Evolutionary conservation across 2,797 vertebrate genomes (phyloP).

Genomic region (Sparus aurata): DNA sequence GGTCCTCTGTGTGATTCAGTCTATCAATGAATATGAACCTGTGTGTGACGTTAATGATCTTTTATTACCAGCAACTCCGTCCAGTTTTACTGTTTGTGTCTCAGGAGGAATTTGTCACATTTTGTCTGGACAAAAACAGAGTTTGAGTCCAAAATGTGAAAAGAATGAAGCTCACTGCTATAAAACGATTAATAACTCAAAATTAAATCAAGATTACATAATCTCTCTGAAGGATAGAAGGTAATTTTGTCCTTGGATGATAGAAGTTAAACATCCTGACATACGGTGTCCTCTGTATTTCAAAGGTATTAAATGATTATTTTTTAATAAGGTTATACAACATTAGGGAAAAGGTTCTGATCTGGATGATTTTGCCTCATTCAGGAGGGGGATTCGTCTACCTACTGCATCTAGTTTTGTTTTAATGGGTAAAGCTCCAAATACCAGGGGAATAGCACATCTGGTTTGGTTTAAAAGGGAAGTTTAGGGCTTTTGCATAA

Average conservation of each 20-base stretch:
- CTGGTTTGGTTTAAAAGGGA: slow-evolving; percentile 78
- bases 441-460: slow-evolving; percentile 68
- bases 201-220: slow-evolving; percentile 23
- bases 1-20: slow-evolving; percentile 14
- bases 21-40: slow-evolving; percentile 6
- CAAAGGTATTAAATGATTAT: neutral
- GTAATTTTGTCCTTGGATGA: slow-evolving; percentile 37
- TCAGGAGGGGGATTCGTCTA: slow-evolving; percentile 18
- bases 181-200: slow-evolving; percentile 24
- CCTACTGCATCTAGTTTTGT: slow-evolving; percentile 43
- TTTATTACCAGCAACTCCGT: slow-evolving; percentile 28
- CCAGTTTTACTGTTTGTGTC: slow-evolving; percentile 28
- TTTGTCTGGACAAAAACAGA: slow-evolving; percentile 23
- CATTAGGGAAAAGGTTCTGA: slow-evolving; percentile 2
- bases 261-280: slow-evolving; percentile 16
- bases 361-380: slow-evolving; percentile 27
- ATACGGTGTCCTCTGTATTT: slow-evolving; percentile 3
- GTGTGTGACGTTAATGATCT: slow-evolving; percentile 32
- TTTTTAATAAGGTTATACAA: slow-evolving; percentile 20
- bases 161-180: neutral
- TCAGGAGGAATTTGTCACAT: slow-evolving; percentile 37
- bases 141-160: neutral
- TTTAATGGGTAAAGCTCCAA: slow-evolving; percentile 60
- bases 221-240: slow-evolving; percentile 24
- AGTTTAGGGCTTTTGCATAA: slow-evolving; percentile 68